These are phyloP conservation scores for Leptosomus discolor DNA, from an alignment of 2,113 vertebrate species.

Conservation along the genomic window DNA sequence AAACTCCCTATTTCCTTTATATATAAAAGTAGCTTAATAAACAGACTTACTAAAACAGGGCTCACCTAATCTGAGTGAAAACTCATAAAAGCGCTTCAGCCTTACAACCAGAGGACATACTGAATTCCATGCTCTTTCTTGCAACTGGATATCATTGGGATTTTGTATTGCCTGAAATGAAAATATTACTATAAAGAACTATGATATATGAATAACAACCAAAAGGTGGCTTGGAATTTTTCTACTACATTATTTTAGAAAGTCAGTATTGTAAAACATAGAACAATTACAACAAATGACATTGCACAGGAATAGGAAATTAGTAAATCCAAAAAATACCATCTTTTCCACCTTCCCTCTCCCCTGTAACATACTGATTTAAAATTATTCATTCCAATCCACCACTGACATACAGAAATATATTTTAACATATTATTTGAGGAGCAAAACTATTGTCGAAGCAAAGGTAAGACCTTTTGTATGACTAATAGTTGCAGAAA, in stretches of 20 bases:
- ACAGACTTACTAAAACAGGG: not conserved
- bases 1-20: not conserved
- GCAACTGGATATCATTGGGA: conserved; percentile 87
- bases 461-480: not conserved
- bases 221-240: not conserved
- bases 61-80: conserved; percentile 92
- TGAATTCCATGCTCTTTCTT: conserved; percentile 94
- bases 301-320: not conserved
- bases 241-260: not conserved
- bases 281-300: not conserved
- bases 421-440: not conserved
- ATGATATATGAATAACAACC: not conserved
- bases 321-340: not conserved
- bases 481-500: not conserved
- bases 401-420: not conserved
- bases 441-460: not conserved
- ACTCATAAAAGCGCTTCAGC: conserved; percentile 94
- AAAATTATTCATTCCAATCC: not conserved
- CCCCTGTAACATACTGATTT: not conserved
- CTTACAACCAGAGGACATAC: conserved; percentile 95
- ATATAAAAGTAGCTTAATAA: not conserved
- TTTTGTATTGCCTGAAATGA: conserved; percentile 93
- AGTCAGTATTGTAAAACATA: not conserved
- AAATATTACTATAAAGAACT: not conserved
- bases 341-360: not conserved